Evolutionary conservation across 1,140 invertebrate species (phyloP).

Genomic region (Manduca sexta): DNA sequence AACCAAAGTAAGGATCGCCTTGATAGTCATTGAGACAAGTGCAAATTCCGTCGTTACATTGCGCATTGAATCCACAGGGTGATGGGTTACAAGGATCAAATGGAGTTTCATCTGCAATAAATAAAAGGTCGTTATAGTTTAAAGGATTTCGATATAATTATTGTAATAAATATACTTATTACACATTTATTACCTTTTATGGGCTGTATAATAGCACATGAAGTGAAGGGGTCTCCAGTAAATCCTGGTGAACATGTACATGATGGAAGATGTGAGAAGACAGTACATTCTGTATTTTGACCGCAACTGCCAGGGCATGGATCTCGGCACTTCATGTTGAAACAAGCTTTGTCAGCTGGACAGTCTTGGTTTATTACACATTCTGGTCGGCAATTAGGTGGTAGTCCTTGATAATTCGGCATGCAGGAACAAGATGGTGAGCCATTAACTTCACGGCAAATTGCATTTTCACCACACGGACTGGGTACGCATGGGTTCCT

Average conservation of each 20-base stretch:
- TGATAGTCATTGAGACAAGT: conserved; percentile 78
- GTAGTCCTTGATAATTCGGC: conserved; percentile 76
- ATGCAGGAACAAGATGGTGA: conserved; percentile 77
- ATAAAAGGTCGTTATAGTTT: background rate
- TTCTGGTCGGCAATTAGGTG: conserved; percentile 79
- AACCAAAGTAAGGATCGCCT: conserved; percentile 81
- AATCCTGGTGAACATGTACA: conserved; percentile 78
- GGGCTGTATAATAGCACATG: conserved; percentile 65
- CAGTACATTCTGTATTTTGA: conserved; percentile 75
- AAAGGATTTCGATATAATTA: too few species aligned
- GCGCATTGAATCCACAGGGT: conserved; percentile 82
- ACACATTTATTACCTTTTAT: conserved; percentile 66
- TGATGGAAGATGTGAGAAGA: conserved; percentile 77
- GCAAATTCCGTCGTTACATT: conserved; percentile 77
- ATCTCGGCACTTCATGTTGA: conserved; percentile 78
- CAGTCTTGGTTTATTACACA: conserved; percentile 80
- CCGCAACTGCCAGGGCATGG: conserved; percentile 81
- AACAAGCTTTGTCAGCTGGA: conserved; percentile 76
- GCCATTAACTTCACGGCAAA: conserved; percentile 76
- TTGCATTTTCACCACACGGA: conserved; percentile 79
- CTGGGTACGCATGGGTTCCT: conserved; percentile 74
- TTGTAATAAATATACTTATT: background rate
- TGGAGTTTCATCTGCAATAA: conserved; percentile 62
- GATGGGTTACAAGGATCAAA: conserved; percentile 79
- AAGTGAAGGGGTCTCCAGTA: conserved; percentile 78